phyloP scores from a whole-genome alignment of 2,797 vertebrate species.

The Enteromius mattozi region DNA sequence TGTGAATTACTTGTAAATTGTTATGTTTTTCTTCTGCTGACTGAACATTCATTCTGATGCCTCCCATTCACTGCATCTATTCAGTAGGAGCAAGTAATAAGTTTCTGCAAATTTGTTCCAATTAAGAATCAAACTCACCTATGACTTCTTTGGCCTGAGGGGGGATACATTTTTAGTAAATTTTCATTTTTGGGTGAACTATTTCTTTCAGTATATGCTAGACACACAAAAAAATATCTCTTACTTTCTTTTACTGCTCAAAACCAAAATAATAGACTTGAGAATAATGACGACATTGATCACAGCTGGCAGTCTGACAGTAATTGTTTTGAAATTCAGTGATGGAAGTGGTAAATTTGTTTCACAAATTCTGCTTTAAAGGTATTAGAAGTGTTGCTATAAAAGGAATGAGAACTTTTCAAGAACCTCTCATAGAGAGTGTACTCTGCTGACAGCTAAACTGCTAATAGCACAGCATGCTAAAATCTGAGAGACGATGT shows the following conservation, averaged over 20 bases:
- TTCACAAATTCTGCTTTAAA: background rate
- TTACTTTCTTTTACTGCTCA: background rate
- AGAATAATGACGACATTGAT: background rate
- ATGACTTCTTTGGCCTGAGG: background rate
- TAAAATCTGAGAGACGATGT: background rate
- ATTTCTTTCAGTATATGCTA: background rate
- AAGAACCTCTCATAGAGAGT: background rate
- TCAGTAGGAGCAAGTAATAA: background rate
- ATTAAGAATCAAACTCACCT: background rate
- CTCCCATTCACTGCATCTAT: background rate
- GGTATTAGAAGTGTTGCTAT: background rate
- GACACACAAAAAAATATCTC: background rate
- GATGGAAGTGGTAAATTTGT: background rate
- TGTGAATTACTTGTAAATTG: background rate
- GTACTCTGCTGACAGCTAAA: background rate
- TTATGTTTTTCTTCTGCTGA: background rate
- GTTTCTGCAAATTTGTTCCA: background rate
- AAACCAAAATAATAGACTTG: background rate
- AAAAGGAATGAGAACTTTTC: background rate
- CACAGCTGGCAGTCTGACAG: background rate
- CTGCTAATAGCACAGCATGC: background rate
- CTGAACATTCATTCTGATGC: background rate
- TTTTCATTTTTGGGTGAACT: background rate
- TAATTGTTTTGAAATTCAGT: background rate
- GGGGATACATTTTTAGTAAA: background rate